A percentile compares a stretch with the other conserved stretches of the same genome.
These are phyloP conservation scores for Ditula angustiorana DNA, from an alignment of 2,888 invertebrate genomes.

Conservation along the genomic window DNA sequence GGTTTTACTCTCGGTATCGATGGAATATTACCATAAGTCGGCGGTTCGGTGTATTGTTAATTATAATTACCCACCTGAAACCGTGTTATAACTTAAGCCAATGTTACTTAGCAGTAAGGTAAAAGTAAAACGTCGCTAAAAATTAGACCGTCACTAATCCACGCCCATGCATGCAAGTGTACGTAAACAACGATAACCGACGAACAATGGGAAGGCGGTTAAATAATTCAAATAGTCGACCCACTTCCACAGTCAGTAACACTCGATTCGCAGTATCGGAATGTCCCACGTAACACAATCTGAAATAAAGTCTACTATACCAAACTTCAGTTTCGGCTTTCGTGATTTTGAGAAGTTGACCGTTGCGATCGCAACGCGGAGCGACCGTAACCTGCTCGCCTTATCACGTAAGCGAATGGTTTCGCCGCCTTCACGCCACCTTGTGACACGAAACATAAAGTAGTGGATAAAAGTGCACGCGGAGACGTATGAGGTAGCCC, in stretches of 20 bases:
- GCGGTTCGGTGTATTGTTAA: too few species aligned
- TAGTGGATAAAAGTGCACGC: constrained; percentile 10
- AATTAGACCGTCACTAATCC: constrained; percentile 13
- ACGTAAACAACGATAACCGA: constrained; percentile 33
- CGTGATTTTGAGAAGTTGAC: background rate
- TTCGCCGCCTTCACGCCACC: constrained; percentile 15
- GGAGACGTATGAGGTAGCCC: constrained; percentile 18
- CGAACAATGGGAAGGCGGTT: constrained; percentile 30
- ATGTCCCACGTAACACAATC: background rate
- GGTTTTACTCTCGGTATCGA: background rate
- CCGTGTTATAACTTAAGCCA: background rate
- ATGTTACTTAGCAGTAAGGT: background rate
- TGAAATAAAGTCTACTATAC: constrained; percentile 8
- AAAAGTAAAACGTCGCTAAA: constrained; percentile 19
- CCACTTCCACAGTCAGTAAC: constrained; percentile 9
- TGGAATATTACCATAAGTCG: background rate
- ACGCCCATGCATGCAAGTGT: constrained; percentile 3
- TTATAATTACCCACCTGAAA: background rate
- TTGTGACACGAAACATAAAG: constrained; percentile 7
- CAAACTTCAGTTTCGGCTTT: background rate
- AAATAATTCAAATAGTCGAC: constrained; percentile 19
- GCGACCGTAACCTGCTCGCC: constrained; percentile 10
- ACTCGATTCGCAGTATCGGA: constrained; percentile 2
- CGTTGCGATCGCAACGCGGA: background rate
- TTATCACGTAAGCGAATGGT: constrained; percentile 28